Evolutionary conservation across 2,888 invertebrate species (phyloP), one percentile per base, ranked within the genome.

Genomic region (Drosophila sordidapex): DNA sequence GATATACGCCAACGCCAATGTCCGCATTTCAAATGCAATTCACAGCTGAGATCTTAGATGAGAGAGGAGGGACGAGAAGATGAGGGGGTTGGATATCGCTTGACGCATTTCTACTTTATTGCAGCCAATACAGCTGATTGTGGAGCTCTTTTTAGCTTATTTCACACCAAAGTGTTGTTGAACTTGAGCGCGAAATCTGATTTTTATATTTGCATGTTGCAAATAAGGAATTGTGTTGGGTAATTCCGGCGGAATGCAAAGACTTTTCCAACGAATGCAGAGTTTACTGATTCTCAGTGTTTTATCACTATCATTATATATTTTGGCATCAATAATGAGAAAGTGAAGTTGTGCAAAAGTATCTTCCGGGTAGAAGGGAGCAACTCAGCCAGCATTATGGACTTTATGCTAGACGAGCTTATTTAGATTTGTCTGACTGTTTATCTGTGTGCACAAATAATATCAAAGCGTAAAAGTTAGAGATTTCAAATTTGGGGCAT

Each of bases 1-100:
- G 33, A 68, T 51, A 63, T 13, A 29, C 29, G 25, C 15, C 29
- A 31, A 54, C 25, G 25, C 15, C 21, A 25, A 66, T 68, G 38
- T 76, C 63, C 79, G 74, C 75, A 70, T 56, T 40, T 40, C 43
- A 43, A 57, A 62, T 66, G 75, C 70, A 77, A 36, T 57, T 57
- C 25, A 25, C 51, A 33, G 33, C 25, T 46, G 25, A 54, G 10
- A n/a, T n/a, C 29, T 36, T 7, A 3, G 36, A 8, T 8, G 46
- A 15, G 11, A 27, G 35, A 40, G 40, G 49, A 65, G 66, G 52
- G 35, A 7, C 15, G 13, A 1, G 15, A 21, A 13, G 13, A 13
- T 11, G 13, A 4, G 46, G 15, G 36, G 21, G 8, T 21, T 54
- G 18, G 18, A 54, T 49, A 49, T 49, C 18, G 15, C 21, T 46